phyloP scores from a whole-genome alignment of 2,113 vertebrate genomes.

The Rutilus rutilus region DNA sequence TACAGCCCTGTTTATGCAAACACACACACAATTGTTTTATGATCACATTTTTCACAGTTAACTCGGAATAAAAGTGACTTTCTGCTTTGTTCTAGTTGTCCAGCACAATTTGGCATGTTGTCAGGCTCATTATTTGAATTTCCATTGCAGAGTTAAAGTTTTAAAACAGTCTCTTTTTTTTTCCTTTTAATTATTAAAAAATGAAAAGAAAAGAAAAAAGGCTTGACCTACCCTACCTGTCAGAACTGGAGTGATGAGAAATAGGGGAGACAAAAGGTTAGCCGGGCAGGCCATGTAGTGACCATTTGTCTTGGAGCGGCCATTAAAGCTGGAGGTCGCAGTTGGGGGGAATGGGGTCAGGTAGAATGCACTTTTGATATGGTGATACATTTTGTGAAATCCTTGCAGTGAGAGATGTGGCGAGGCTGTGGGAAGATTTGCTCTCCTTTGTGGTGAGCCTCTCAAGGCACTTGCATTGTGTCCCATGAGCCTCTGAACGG shows the following conservation, averaged over 20 bases:
- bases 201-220: constrained; percentile 37
- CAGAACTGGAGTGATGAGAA: constrained; percentile 66
- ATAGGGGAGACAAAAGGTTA: constrained; percentile 66
- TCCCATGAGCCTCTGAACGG: constrained; percentile 53
- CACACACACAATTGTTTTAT: neutral
- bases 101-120: neutral
- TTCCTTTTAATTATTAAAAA: constrained; percentile 19
- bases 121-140: neutral
- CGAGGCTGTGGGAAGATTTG: constrained; percentile 74
- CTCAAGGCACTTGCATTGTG: constrained; percentile 68
- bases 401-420: constrained; percentile 67
- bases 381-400: constrained; percentile 77
- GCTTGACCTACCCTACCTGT: constrained; percentile 57
- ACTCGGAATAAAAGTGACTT: neutral
- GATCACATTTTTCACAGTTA: constrained; percentile 15
- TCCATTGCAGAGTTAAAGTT: constrained; percentile 8
- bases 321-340: constrained; percentile 78
- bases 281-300: constrained; percentile 70
- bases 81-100: constrained; percentile 12
- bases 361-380: constrained; percentile 78
- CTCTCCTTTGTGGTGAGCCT: constrained; percentile 65
- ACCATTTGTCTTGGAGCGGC: constrained; percentile 77
- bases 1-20: neutral
- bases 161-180: neutral
- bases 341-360: constrained; percentile 71